phyloP scores from a whole-genome alignment of 2,797 vertebrate species.

The Eleutherodactylus coqui region DNA sequence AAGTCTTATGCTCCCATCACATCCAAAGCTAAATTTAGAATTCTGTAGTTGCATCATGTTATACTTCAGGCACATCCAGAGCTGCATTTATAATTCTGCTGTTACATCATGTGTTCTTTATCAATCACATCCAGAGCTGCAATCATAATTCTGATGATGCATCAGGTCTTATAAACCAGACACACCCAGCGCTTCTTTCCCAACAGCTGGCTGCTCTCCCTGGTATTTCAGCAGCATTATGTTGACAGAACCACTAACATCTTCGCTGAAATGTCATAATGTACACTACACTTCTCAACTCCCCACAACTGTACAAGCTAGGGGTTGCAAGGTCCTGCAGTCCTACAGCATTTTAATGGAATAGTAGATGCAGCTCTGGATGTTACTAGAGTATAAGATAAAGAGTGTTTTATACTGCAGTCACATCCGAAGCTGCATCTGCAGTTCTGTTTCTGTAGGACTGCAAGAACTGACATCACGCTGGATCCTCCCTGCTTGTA shows the following conservation, averaged over 20 bases:
- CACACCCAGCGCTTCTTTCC: no score
- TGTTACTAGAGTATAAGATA: background rate
- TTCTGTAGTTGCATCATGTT: background rate
- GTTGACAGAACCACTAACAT: no score
- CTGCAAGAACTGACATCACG: no score
- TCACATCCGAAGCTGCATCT: background rate
- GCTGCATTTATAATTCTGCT: background rate
- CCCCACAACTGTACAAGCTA: background rate
- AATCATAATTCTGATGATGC: background rate
- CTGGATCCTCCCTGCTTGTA: no score
- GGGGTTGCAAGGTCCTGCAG: no score
- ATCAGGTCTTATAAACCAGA: no score
- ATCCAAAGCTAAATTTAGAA: background rate
- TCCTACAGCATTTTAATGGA: background rate
- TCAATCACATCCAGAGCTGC: background rate
- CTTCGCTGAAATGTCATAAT: no score
- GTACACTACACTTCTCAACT: no score
- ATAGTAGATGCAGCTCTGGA: background rate
- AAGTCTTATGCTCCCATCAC: background rate
- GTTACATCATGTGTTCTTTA: background rate
- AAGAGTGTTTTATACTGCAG: background rate
- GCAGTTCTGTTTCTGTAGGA: no score
- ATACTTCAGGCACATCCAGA: background rate
- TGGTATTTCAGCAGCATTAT: background rate
- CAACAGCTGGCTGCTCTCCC: no score